phyloP scores from a whole-genome alignment of 2,113 vertebrate genomes.

The Nerophis lumbriciformis region DNA sequence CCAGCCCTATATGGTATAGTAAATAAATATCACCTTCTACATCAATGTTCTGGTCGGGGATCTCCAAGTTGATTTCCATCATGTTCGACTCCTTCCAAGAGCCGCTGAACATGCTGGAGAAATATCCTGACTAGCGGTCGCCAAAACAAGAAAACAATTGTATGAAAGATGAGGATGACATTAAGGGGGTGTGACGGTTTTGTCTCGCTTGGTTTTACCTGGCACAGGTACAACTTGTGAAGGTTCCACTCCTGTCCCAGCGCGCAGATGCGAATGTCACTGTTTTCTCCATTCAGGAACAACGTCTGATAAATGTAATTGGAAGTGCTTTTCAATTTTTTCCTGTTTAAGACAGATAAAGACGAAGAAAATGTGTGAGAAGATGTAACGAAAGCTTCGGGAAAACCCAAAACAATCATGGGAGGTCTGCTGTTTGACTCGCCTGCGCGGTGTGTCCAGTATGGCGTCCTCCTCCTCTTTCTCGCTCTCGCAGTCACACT shows the following conservation, averaged over 20 bases:
- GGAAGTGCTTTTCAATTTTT: slow-evolving; percentile 92
- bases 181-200: not conserved
- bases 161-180: not conserved
- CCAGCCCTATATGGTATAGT: too few relatives aligned
- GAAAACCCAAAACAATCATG: not conserved
- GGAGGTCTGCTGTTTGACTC: not conserved
- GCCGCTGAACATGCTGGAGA: slow-evolving; percentile 98
- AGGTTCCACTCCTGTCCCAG: slow-evolving; percentile 95
- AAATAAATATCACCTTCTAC: slow-evolving; percentile 78
- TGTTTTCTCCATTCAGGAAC: slow-evolving; percentile 95
- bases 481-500: slow-evolving; percentile 75
- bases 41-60: slow-evolving; percentile 97
- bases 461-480: slow-evolving; percentile 73
- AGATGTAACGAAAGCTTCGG: not conserved
- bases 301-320: slow-evolving; percentile 96
- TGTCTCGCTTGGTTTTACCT: slow-evolving; percentile 70
- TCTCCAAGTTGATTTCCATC: slow-evolving; percentile 90
- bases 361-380: not conserved
- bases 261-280: slow-evolving; percentile 91
- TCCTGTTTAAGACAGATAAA: slow-evolving; percentile 64
- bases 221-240: slow-evolving; percentile 95
- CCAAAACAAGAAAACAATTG: not conserved
- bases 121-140: slow-evolving; percentile 86
- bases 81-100: slow-evolving; percentile 97
- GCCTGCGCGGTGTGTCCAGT: slow-evolving; percentile 76